Percentiles rank a stretch among this genome's conserved stretches.
These are phyloP conservation scores for Nerophis ophidion DNA, from an alignment of 2,113 vertebrate species.

Conservation along the genomic window DNA sequence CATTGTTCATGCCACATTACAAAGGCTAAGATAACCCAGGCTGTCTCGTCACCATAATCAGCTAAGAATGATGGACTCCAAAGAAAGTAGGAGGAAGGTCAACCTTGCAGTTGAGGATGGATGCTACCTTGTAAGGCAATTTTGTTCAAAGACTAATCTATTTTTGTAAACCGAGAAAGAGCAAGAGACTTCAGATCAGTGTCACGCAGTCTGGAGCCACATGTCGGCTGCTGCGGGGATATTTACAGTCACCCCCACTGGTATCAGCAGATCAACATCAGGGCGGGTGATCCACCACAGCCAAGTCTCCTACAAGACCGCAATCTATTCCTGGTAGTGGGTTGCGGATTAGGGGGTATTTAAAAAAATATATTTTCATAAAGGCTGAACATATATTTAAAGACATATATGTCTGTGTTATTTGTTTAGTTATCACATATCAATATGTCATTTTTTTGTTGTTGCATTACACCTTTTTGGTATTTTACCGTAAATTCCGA, in stretches of 20 bases:
- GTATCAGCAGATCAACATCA: background rate
- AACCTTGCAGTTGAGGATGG: background rate
- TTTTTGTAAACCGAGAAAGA: conserved; percentile 1
- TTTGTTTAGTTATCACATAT: too few species aligned
- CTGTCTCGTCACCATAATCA: conserved; percentile 15
- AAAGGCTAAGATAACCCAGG: background rate
- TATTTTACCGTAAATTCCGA: too few species aligned
- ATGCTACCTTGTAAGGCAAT: conserved; percentile 16
- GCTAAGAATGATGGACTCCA: background rate
- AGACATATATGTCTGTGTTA: too few species aligned
- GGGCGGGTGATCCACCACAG: background rate
- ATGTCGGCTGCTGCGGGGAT: background rate
- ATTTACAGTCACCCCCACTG: background rate
- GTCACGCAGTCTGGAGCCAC: background rate
- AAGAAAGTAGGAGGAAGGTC: background rate
- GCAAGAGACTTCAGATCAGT: conserved; percentile 6
- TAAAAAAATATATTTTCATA: too few species aligned
- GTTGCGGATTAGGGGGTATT: too few species aligned
- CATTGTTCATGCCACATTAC: background rate
- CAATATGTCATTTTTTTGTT: too few species aligned
- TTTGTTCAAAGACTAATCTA: background rate
- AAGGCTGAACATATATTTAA: too few species aligned
- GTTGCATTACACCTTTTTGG: too few species aligned
- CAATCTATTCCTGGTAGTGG: too few species aligned
- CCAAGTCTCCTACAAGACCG: too few species aligned